Evolutionary conservation across 2,888 invertebrate species (phyloP).

Genomic region (Mystacides longicornis): DNA sequence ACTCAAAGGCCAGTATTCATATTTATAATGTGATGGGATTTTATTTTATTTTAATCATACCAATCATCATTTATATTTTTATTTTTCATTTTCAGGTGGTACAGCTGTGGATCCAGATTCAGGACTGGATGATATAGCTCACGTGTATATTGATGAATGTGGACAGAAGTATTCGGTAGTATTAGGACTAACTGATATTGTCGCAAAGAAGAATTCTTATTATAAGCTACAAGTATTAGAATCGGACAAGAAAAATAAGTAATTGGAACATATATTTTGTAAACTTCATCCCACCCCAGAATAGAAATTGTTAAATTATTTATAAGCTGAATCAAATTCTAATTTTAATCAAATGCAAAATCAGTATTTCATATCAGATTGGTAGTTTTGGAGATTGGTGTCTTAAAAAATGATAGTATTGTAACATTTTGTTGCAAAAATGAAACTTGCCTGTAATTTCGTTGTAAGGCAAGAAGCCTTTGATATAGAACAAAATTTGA

Average conservation of each 20-base stretch:
- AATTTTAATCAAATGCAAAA: too few species aligned
- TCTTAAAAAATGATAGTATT: too few species aligned
- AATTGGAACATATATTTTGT: too few species aligned
- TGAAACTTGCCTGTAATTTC: too few species aligned
- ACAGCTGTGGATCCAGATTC: conserved; percentile 91
- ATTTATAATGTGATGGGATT: background rate
- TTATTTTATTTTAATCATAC: background rate
- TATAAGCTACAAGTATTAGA: conserved; percentile 91
- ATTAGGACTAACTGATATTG: conserved; percentile 79
- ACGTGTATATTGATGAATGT: conserved; percentile 58
- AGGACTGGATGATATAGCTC: conserved; percentile 66
- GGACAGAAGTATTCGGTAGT: conserved; percentile 68
- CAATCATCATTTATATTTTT: background rate
- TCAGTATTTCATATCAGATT: too few species aligned
- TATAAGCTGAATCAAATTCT: too few species aligned
- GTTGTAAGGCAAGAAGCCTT: too few species aligned
- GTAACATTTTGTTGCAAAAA: too few species aligned
- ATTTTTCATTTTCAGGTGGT: conserved; percentile 48
- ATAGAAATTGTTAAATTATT: too few species aligned
- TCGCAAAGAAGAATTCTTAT: conserved; percentile 82
- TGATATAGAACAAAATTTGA: too few species aligned
- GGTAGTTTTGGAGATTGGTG: too few species aligned
- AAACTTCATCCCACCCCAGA: too few species aligned
- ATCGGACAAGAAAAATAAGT: conserved; percentile 57
- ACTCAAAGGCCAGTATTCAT: conserved; percentile 37